Evolutionary conservation across 1,140 invertebrate genomes (phyloP), one percentile per base, ranked within the genome.

Genomic region (Phymorhynchus buccinoides): DNA sequence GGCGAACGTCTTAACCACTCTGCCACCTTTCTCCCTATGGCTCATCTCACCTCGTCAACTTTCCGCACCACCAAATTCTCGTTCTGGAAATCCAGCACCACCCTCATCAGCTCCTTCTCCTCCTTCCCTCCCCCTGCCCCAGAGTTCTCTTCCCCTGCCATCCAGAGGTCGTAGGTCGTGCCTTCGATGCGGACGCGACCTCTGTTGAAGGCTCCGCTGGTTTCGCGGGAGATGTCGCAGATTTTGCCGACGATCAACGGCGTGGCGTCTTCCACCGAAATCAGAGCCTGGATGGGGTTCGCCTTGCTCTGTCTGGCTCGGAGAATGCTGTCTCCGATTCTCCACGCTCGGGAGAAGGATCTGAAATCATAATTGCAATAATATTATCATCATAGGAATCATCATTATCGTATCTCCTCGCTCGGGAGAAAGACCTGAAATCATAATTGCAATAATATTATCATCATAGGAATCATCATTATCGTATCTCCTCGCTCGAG

Each of bases 41-140:
- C n/a, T 12, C 6, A 71, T 35, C 81, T 83, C 14, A 83, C 66
- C 79, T 86, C 30, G 81, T 80, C 80, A 32, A 86, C 27, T 1
- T 52, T 78, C 27, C 85, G 35, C 22, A 86, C 90, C 48, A 92
- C 81, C 22, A 92, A 85, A 81, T 91, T 91, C 84, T 92, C 92
- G 85, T 92, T 92, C 84, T 92, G 91, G 82, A 92, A 92, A 35
- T 91, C 90, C 18, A 92, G 84, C 39, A 77, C 81, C 81, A 83
- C 7, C 32, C 68, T 30, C 7, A 30, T 37, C 27, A 83, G 30
- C 39, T 83, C 66, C 41, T 44, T 22, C 37, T 32, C 62, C 37
- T 3, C 75, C n/a, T 30, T n/a, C 12, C 7, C 9, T n/a, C n/a
- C n/a, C n/a, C n/a, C n/a, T n/a, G n/a, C n/a, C 7, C 27, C 71